These are phyloP conservation scores for Cheilosia variabilis DNA, from an alignment of 2,888 invertebrate genomes.

Conservation along the genomic window DNA sequence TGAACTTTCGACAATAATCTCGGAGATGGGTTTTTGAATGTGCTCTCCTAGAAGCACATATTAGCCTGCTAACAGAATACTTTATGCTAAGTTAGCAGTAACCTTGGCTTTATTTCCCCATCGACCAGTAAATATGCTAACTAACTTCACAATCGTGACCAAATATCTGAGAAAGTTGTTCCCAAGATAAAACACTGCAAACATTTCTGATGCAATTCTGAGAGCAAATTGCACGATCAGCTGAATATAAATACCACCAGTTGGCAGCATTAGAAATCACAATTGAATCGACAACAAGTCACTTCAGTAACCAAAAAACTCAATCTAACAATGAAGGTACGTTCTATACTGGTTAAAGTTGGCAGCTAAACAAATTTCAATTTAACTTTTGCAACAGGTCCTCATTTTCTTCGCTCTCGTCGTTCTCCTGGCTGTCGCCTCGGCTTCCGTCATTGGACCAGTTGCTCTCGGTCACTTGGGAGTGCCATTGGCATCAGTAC, in stretches of 20 bases:
- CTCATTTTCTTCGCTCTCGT: conserved; percentile 49
- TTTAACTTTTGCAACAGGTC: conserved; percentile 14
- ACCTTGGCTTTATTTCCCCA: too few relatives aligned
- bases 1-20: too few relatives aligned
- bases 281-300: conserved; percentile 38
- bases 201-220: conserved; percentile 3
- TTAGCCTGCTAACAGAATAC: too few relatives aligned
- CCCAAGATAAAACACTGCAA: background rate
- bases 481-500: conserved; percentile 23
- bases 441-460: conserved; percentile 48
- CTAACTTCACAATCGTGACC: background rate
- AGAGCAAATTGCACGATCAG: background rate
- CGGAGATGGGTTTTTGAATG: too few relatives aligned
- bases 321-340: conserved; percentile 27
- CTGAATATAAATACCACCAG: background rate
- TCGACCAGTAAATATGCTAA: too few relatives aligned
- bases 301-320: conserved; percentile 18
- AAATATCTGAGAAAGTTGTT: background rate
- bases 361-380: too few relatives aligned
- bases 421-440: conserved; percentile 32
- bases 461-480: conserved; percentile 32
- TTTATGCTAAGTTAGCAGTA: too few relatives aligned
- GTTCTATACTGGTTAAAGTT: background rate
- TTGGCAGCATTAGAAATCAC: background rate
- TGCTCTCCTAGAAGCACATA: too few relatives aligned